Base-by-base conservation (phyloP, 2,113 vertebrate species). In the Solea solea region DNA sequence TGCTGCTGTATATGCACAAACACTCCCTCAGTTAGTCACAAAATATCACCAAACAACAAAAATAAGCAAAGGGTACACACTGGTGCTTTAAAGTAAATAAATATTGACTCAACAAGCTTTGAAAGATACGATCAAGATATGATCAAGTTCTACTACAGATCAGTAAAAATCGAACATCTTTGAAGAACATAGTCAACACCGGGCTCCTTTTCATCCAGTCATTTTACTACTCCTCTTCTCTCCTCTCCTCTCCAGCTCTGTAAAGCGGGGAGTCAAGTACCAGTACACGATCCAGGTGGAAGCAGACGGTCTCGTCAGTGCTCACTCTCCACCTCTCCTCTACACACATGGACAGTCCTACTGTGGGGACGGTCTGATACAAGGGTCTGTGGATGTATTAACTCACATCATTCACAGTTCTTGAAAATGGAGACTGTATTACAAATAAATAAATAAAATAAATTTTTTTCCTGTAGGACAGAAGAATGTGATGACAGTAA, bases 401-500 rank as follows among this genome's bases (percentile, higher is more conserved):
- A 46, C 34, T 21, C 11, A 5, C 25, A 34, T 34, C 34, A 3
- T 6, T 34, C 34, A 34, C 34, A 34, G 34, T 34, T 34, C 34
- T 6, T 34, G 34, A 34, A 34, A 34, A 34, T 34, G 34, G 34
- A 34, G 34, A 34, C 34, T 34, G 34, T 34, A 34, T 34, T 34
- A 6, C 34, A 34, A 34, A 34, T 34, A 34, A 21, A 1, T 16
- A 1, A 12, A n/a, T 27, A n/a, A 8, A 54, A 16, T 39, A 52
- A 12, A 48, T n/a, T 9, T 15, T 81, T 21, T 71, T 34, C 66
- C 10, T 78, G 16, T 56, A 98, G 97, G 89, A 91, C 86, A 27
- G 97, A 99, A 64, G 94, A 96, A 71, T 99, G 98, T 15, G 98
- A 99, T 61, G 97, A 98, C 65, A 93, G 93, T 15, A 95, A 96